These are phyloP conservation scores for Parasteatoda lunata DNA, from an alignment of 2,888 invertebrate species.

Conservation along the genomic window DNA sequence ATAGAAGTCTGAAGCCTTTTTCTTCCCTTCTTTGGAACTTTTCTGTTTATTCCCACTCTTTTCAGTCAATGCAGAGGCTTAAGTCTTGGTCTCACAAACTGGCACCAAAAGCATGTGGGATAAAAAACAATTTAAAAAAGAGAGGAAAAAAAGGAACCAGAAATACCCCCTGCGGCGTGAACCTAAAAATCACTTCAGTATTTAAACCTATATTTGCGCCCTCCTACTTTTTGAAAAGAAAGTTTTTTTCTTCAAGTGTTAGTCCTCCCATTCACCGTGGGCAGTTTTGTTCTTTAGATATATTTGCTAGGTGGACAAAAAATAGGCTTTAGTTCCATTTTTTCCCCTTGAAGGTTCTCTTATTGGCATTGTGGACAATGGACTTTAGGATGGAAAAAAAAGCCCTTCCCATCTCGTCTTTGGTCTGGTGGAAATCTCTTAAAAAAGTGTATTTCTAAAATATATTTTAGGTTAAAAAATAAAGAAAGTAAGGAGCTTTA, in stretches of 20 bases:
- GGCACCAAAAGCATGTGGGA: conserved; percentile 42
- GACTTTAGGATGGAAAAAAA: conserved; percentile 57
- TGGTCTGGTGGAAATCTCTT: background rate
- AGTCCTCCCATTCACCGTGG: conserved; percentile 38
- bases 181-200: conserved; percentile 60
- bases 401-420: background rate
- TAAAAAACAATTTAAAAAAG: conserved; percentile 4
- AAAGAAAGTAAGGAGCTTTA: conserved; percentile 6
- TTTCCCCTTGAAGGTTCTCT: conserved; percentile 38
- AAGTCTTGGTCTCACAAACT: conserved; percentile 33
- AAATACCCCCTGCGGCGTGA: conserved; percentile 21
- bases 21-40: background rate
- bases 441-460: conserved; percentile 13
- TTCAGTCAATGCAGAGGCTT: conserved; percentile 36
- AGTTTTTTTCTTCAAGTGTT: conserved; percentile 27
- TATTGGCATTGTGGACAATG: conserved; percentile 58
- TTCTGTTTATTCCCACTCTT: conserved; percentile 43
- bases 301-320: conserved; percentile 41
- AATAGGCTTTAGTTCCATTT: conserved; percentile 51
- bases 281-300: conserved; percentile 49
- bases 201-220: conserved; percentile 42
- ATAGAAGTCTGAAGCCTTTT: background rate
- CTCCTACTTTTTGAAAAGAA: conserved; percentile 14
- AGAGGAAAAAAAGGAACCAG: background rate
- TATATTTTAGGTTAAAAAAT: conserved; percentile 38